Evolutionary conservation across 2,797 vertebrate genomes (phyloP), one percentile per base, ranked within the genome.

Genomic region (Oceanodroma leucorhoa): DNA sequence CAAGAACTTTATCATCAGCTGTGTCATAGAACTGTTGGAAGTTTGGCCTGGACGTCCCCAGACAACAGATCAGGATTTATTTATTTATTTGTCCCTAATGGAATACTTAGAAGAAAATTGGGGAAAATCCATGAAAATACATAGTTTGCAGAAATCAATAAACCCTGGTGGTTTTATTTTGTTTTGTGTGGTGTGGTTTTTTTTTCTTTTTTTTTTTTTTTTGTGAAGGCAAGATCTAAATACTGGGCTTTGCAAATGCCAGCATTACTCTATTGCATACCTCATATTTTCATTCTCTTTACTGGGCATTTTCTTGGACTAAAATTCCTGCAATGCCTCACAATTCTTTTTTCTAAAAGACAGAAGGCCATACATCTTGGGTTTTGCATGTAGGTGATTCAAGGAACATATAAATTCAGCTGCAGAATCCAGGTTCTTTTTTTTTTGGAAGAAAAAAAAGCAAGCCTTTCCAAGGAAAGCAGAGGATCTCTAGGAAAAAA

Each of bases 151-250:
- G 41, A 45, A 82, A 65, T 7, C 72, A 73, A 51, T 32, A 40
- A 50, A 22, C 4, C 4, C 6, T 6, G 30, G 22, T n/a, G 41
- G 17, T n/a, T 16, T n/a, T 15, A 2, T 38, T 43, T 34, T 53
- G 24, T 38, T 24, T 3, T 10, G 22, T 32, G 34, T n/a, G 48
- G 26, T 6, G 5, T 0, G 0, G 14, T 36, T 36, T 36, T 36
- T 36, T 36, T 36, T 36, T 36, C 9, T 14, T 15, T 41, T 41
- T 41, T 41, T 40, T 15, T 14, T 40, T 15, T 41, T 15, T 41
- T 15, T 41, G 40, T 41, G 40, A 41, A 14, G 14, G 4, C 26
- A 55, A 67, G 54, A 15, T 19, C 22, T 27, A 38, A 46, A 70
- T 38, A 22, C 1, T 41, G 27, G 38, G 21, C 40, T 89, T 86